phyloP scores from a whole-genome alignment of 2,888 invertebrate genomes.

The Caenorhabditis sp. region DNA sequence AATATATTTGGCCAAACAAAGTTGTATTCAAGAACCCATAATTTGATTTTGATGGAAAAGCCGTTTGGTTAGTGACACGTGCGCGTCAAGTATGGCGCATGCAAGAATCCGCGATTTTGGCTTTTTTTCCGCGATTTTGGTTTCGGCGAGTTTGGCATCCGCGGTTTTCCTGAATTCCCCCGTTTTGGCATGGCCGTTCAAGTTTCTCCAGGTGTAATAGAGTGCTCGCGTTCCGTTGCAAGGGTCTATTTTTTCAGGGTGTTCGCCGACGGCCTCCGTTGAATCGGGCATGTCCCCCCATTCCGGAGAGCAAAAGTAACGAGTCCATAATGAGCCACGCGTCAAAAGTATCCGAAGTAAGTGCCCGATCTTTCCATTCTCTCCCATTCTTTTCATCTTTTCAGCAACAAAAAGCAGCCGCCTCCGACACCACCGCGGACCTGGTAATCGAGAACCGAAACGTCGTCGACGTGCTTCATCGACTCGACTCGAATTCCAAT shows the following conservation, averaged over 20 bases:
- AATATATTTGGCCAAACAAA: too few species aligned
- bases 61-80: too few species aligned
- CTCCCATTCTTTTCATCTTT: not conserved
- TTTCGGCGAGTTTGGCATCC: too few species aligned
- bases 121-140: too few species aligned
- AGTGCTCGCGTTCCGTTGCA: not conserved
- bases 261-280: conserved; percentile 75
- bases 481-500: conserved; percentile 55
- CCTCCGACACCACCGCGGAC: conserved; percentile 41
- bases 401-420: conserved; percentile 45
- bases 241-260: conserved; percentile 39
- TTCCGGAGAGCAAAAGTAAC: conserved; percentile 77
- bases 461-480: conserved; percentile 54
- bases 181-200: too few species aligned
- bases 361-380: not conserved
- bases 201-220: conserved; percentile 27
- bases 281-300: conserved; percentile 78
- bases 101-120: too few species aligned
- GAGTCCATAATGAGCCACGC: conserved; percentile 77
- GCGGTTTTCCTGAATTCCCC: too few species aligned
- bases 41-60: too few species aligned
- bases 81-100: too few species aligned
- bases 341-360: conserved; percentile 58
- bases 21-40: too few species aligned
- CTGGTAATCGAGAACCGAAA: conserved; percentile 73